phyloP scores from a whole-genome alignment of 2,888 invertebrate genomes.

The Argynnis bischoffii region DNA sequence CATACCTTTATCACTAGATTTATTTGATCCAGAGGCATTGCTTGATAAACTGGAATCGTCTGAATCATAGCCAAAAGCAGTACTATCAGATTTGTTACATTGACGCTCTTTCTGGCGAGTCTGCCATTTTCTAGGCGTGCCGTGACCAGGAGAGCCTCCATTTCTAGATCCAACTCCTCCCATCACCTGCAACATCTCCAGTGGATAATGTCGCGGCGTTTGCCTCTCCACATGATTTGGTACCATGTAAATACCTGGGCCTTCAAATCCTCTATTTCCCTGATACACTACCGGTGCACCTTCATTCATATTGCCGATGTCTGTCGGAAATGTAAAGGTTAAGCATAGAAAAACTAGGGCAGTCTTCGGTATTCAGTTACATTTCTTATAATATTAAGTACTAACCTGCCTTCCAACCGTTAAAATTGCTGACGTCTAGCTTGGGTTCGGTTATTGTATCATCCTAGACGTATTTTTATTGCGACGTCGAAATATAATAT shows the following conservation, averaged over 20 bases:
- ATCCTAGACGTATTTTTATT: constrained; percentile 66
- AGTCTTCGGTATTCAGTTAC: not conserved
- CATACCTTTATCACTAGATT: constrained; percentile 71
- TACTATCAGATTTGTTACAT: constrained; percentile 55
- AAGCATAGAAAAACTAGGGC: constrained; percentile 32
- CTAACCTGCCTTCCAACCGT: constrained; percentile 60
- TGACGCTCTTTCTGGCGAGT: constrained; percentile 58
- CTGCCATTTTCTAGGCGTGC: constrained; percentile 56
- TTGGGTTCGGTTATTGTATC: constrained; percentile 65
- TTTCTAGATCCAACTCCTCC: constrained; percentile 47
- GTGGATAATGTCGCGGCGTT: constrained; percentile 61
- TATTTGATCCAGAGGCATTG: constrained; percentile 75
- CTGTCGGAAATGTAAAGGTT: constrained; percentile 41
- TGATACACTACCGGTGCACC: constrained; percentile 72
- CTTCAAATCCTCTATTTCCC: constrained; percentile 61
- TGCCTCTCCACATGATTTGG: constrained; percentile 58
- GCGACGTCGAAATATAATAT: constrained; percentile 63
- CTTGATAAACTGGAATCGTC: constrained; percentile 78
- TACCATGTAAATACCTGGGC: constrained; percentile 61
- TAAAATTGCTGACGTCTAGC: constrained; percentile 56
- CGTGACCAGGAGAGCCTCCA: constrained; percentile 48
- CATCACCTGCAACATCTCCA: constrained; percentile 61
- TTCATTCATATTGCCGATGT: constrained; percentile 63
- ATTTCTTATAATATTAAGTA: constrained; percentile 40
- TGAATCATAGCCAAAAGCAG: constrained; percentile 74